Conservation (phyloP, 2,113 vertebrate species). For the Phyllostomus discolor region DNA sequence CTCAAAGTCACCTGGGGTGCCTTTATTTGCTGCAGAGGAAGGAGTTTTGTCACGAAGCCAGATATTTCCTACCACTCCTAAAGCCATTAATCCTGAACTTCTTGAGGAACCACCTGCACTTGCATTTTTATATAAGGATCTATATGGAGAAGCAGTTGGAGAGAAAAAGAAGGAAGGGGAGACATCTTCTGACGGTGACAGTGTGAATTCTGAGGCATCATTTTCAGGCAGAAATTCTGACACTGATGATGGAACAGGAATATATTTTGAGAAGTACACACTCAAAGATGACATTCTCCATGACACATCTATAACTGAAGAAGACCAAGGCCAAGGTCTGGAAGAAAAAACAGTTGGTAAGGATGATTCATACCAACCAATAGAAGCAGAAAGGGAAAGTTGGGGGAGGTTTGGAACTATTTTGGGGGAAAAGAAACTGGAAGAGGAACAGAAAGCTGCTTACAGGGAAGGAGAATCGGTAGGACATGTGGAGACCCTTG, state of each 20-base stretch:
- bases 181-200: slow-evolving; percentile 86
- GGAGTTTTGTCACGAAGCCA: slow-evolving; percentile 86
- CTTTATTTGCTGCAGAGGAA: slow-evolving; percentile 87
- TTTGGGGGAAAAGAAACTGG: slow-evolving; percentile 30
- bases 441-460: slow-evolving; percentile 21
- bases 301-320: slow-evolving; percentile 59
- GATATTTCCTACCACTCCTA: slow-evolving; percentile 86
- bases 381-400: slow-evolving; percentile 35
- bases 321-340: slow-evolving; percentile 65
- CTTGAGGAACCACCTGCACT: slow-evolving; percentile 92
- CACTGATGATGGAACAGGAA: slow-evolving; percentile 86
- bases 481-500: not conserved
- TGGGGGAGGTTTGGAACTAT: slow-evolving; percentile 17
- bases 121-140: slow-evolving; percentile 92
- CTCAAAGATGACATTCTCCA: slow-evolving; percentile 90
- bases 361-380: slow-evolving; percentile 55
- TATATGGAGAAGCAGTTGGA: slow-evolving; percentile 89
- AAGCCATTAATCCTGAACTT: slow-evolving; percentile 87
- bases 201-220: slow-evolving; percentile 84
- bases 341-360: slow-evolving; percentile 58
- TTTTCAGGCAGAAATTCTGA: slow-evolving; percentile 88
- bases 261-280: slow-evolving; percentile 93
- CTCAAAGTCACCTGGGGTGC: slow-evolving; percentile 80
- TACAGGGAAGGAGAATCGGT: slow-evolving; percentile 1
- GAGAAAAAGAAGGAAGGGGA: slow-evolving; percentile 84